phyloP scores from a whole-genome alignment of 2,797 vertebrate genomes.

The Leptoclinus maculatus region DNA sequence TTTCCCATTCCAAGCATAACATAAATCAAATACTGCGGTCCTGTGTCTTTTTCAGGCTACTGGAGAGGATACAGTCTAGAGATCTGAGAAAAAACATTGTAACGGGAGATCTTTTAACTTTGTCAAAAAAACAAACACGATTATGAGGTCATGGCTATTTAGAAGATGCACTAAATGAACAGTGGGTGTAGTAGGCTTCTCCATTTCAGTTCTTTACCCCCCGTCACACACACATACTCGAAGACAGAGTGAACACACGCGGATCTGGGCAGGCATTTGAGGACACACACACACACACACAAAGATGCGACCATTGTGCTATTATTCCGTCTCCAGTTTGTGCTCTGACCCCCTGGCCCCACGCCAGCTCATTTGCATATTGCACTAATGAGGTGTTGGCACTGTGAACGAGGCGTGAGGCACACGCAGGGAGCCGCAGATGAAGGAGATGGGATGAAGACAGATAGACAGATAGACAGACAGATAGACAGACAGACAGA shows the following conservation, averaged over 20 bases:
- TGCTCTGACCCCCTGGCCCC: conserved; percentile 84
- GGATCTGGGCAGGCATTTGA: conserved; percentile 34
- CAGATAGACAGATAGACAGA: conserved; percentile 20
- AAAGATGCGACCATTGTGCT: conserved; percentile 64
- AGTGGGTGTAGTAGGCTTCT: conserved; percentile 27
- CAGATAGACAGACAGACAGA: conserved; percentile 9
- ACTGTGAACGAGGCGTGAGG: conserved; percentile 70
- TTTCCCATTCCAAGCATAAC: conserved; percentile 40
- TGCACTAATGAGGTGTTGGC: conserved; percentile 88
- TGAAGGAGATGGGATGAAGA: conserved; percentile 48
- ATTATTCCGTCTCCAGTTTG: conserved; percentile 83
- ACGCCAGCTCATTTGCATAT: conserved; percentile 86
- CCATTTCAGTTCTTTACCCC: conserved; percentile 17
- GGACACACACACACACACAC: conserved; percentile 39
- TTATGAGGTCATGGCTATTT: conserved; percentile 36
- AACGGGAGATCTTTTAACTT: conserved; percentile 18
- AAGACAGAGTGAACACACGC: conserved; percentile 39
- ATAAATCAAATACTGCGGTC: conserved; percentile 38
- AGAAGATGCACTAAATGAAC: conserved; percentile 34
- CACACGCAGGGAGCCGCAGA: conserved; percentile 65
- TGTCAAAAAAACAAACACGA: conserved; percentile 19
- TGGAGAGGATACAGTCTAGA: conserved; percentile 10
- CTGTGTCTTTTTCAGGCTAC: conserved; percentile 16
- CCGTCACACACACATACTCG: conserved; percentile 4
- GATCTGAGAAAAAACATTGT: conserved; percentile 30